These are phyloP conservation scores for Phyllostomus discolor DNA, from an alignment of 2,113 vertebrate genomes.

Conservation along the genomic window DNA sequence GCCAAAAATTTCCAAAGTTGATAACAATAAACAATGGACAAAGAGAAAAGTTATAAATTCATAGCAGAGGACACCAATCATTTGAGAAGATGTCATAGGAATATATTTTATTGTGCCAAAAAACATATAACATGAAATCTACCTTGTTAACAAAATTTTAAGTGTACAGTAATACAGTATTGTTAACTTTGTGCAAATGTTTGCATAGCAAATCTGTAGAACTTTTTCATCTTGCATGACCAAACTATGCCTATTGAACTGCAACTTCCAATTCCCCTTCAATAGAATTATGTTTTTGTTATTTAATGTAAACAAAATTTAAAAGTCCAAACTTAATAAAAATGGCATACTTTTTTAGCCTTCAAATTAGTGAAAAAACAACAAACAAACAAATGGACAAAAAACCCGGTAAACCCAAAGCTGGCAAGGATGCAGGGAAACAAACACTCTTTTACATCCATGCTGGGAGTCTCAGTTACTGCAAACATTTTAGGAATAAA, in stretches of 20 bases:
- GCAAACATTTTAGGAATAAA: neutral
- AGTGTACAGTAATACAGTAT: neutral
- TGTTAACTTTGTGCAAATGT: neutral
- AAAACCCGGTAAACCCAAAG: neutral
- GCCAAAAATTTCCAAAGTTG: neutral
- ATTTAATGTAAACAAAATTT: neutral
- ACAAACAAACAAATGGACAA: too few species aligned
- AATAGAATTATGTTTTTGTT: neutral
- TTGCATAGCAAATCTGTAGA: neutral
- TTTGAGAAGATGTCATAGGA: neutral
- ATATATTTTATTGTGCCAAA: neutral
- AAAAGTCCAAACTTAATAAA: neutral
- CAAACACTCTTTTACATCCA: neutral
- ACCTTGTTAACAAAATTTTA: neutral
- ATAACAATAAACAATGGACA: neutral
- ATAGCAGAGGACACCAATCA: neutral
- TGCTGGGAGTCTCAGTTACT: neutral
- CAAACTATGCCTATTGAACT: neutral
- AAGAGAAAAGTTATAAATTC: neutral
- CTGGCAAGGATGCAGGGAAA: neutral
- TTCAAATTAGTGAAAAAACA: neutral
- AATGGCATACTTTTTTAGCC: neutral
- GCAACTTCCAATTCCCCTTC: neutral
- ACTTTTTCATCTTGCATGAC: neutral
- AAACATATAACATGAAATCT: neutral